These are phyloP conservation scores for Pardosa pseudoannulata DNA, from an alignment of 2,888 invertebrate species.

Conservation along the genomic window DNA sequence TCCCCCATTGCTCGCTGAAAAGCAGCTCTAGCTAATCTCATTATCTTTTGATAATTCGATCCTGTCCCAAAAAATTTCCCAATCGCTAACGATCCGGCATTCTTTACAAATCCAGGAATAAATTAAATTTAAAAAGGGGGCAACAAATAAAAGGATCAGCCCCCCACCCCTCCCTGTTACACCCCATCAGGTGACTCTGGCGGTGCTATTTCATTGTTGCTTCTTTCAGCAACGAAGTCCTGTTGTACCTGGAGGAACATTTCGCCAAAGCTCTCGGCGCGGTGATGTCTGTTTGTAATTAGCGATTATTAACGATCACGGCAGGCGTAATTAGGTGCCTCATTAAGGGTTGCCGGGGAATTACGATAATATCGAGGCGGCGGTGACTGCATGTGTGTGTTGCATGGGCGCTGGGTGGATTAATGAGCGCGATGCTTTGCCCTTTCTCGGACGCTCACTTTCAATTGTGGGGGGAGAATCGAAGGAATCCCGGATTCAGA, in stretches of 20 bases:
- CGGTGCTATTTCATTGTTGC: conserved; percentile 14
- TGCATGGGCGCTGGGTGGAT: conserved; percentile 60
- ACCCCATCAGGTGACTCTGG: conserved; percentile 14
- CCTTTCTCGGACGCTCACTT: conserved; percentile 64
- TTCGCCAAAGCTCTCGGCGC: conserved; percentile 43
- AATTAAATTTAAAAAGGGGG: conserved; percentile 32
- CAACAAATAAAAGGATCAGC: conserved; percentile 24
- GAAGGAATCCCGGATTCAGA: conserved; percentile 48
- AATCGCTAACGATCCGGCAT: conserved; percentile 47
- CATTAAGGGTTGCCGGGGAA: conserved; percentile 72
- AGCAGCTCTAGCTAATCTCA: conserved; percentile 22
- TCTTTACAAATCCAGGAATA: conserved; percentile 21
- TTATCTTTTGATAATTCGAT: conserved; percentile 26
- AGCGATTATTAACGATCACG: conserved; percentile 72
- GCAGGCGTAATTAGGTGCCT: conserved; percentile 72
- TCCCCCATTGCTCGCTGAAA: background rate
- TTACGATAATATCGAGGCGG: conserved; percentile 72
- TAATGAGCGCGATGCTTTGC: conserved; percentile 69
- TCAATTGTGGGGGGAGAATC: conserved; percentile 56
- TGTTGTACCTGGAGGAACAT: conserved; percentile 17
- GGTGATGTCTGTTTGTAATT: conserved; percentile 72
- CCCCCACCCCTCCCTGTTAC: background rate
- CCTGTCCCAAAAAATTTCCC: conserved; percentile 33
- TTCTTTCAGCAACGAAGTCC: background rate
- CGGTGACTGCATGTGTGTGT: conserved; percentile 64